These are phyloP conservation scores for Poeciliopsis occidentalis DNA, from an alignment of 2,113 vertebrate genomes.

Conservation along the genomic window DNA sequence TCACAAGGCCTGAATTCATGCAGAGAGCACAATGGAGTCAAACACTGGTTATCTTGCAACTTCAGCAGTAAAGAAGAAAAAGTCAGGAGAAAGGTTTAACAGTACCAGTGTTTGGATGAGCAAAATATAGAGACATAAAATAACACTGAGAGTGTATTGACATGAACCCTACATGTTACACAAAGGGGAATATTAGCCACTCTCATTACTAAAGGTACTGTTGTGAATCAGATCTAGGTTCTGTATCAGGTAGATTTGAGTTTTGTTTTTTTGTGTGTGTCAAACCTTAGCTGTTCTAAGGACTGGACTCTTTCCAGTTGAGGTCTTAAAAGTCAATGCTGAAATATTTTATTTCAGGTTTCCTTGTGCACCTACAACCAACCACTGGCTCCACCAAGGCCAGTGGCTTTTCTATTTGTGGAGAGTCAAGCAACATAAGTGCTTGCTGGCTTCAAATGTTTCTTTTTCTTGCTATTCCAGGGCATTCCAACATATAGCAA, in stretches of 20 bases:
- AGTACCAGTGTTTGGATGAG: neutral
- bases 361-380: neutral
- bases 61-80: neutral
- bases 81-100: neutral
- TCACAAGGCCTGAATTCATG: conserved; percentile 40
- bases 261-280: neutral
- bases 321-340: neutral
- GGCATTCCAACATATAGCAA: too few relatives aligned
- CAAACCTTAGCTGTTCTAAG: neutral
- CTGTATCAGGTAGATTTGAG: neutral
- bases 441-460: too few relatives aligned
- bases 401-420: neutral
- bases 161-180: neutral
- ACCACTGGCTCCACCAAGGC: neutral
- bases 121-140: neutral
- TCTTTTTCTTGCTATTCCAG: too few relatives aligned
- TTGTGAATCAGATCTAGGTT: neutral
- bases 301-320: neutral
- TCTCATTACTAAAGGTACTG: too few relatives aligned
- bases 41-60: conserved; percentile 7
- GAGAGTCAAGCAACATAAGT: too few relatives aligned
- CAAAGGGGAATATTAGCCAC: neutral
- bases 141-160: neutral
- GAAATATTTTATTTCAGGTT: neutral
- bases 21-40: neutral